Conservation (phyloP, 2,888 invertebrate species). For the Melieria crassipennis region DNA sequence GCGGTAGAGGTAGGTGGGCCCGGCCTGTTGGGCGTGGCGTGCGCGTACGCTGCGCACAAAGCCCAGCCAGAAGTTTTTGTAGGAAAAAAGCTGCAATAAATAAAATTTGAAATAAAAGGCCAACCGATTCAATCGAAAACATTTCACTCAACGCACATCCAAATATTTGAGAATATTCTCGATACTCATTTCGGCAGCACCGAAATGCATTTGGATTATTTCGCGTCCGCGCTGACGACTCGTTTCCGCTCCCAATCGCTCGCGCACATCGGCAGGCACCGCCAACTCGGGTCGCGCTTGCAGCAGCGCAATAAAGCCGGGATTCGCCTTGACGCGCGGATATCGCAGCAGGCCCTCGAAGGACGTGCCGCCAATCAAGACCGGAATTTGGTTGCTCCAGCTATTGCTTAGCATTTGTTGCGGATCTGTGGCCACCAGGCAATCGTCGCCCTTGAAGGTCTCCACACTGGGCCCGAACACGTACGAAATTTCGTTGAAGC, state of each 20-base stretch:
- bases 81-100: slow-evolving; percentile 52
- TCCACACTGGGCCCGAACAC: slow-evolving; percentile 60
- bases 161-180: slow-evolving; percentile 24
- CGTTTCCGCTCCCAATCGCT: slow-evolving; percentile 41
- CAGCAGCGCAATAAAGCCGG: slow-evolving; percentile 32
- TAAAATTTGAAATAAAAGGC: background rate
- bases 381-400: slow-evolving; percentile 61
- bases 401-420: slow-evolving; percentile 51
- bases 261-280: slow-evolving; percentile 43
- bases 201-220: slow-evolving; percentile 52
- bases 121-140: background rate
- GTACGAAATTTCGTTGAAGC: slow-evolving; percentile 49
- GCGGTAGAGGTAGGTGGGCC: slow-evolving; percentile 59
- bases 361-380: slow-evolving; percentile 60
- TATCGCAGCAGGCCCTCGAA: slow-evolving; percentile 61
- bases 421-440: slow-evolving; percentile 54
- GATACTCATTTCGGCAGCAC: slow-evolving; percentile 47
- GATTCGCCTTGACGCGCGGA: slow-evolving; percentile 35
- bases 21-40: slow-evolving; percentile 50
- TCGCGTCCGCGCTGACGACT: slow-evolving; percentile 54
- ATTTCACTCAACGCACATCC: slow-evolving; percentile 42
- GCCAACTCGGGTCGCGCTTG: slow-evolving; percentile 35
- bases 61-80: slow-evolving; percentile 62
- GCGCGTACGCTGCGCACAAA: slow-evolving; percentile 56
- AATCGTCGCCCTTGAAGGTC: slow-evolving; percentile 57